Percentiles rank a stretch among this genome's conserved stretches.
Conservation (phyloP, 2,888 invertebrate genomes). For the Drosophila paramelanica region DNA sequence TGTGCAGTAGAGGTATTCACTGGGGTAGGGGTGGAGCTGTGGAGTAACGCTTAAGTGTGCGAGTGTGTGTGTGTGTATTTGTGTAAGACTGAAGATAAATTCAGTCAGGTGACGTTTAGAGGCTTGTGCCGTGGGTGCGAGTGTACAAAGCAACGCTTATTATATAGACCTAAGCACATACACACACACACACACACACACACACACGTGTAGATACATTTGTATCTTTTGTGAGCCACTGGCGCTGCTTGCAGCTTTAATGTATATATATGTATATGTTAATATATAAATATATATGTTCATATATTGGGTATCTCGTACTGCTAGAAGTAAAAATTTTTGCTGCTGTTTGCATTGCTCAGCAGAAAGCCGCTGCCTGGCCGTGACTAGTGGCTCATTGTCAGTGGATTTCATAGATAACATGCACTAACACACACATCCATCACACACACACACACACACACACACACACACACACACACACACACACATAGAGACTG, state of each 20-base stretch:
- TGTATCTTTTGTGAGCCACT: constrained; percentile 69
- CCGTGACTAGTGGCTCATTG: constrained; percentile 50
- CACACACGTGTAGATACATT: constrained; percentile 49
- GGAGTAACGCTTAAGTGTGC: constrained; percentile 37
- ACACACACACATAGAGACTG: constrained; percentile 18
- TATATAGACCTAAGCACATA: constrained; percentile 12
- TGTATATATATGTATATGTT: constrained; percentile 11
- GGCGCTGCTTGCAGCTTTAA: constrained; percentile 42
- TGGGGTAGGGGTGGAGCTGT: constrained; percentile 6
- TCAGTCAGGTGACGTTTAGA: constrained; percentile 61
- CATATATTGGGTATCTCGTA: constrained; percentile 37
- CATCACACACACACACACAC: constrained; percentile 14
- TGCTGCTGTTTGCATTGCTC: constrained; percentile 51
- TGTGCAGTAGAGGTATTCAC: constrained; percentile 43
- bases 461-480: constrained; percentile 20
- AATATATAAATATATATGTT: constrained; percentile 22
- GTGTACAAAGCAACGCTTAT: constrained; percentile 65
- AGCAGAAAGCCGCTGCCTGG: constrained; percentile 61
- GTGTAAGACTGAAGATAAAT: constrained; percentile 57
- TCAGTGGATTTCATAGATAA: constrained; percentile 75
- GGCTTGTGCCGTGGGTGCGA: constrained; percentile 26
- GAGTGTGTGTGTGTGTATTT: constrained; percentile 24
- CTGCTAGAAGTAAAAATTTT: constrained; percentile 21
- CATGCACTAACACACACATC: constrained; percentile 30
- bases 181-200: background rate